Base-by-base conservation (phyloP, 2,797 vertebrate species). In the Hyperoplus lanceolatus region DNA sequence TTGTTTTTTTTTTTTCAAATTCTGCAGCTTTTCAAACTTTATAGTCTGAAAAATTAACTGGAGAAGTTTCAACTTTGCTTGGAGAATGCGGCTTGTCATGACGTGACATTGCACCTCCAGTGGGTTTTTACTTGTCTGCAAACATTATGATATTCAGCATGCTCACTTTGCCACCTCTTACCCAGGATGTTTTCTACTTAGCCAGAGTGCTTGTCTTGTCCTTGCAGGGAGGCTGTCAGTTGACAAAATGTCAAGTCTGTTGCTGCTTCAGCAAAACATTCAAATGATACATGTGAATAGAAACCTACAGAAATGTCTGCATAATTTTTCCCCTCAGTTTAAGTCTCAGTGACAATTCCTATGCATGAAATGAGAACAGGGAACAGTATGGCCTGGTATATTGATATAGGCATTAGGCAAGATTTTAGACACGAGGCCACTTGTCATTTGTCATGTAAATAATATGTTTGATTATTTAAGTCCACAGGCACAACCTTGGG, bases 21-120 rank as follows among this genome's bases (percentile, higher is more conserved):
- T 89, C 87, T 87, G 75, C 70, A 72, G 54, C 60, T 86, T 90
- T 87, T 82, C 73, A 87, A 79, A 89, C 84, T 87, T 87, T 83
- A 70, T 87, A 81, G 87, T 91, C 66, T 14, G 69, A 80, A 72
- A 89, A 72, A 89, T 86, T 82, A 78, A 73, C 21, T 0, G 63
- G 70, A 56, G 60, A 85, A 74, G 59, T 71, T 90, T 86, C 60
- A 70, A 68, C 67, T 89, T 90, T 78, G 53, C 76, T 75, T 9
- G 53, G 41, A 67, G 73, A 87, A 76, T 76, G 76, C 70, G 73
- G 60, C 76, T 82, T 89, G 88, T 85, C 87, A 82, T 36, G 69
- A 82, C 57, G 66, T 79, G 86, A 87, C 75, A 87, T 14, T 1
- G 21, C 71, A 62, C 82, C 76, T 81, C 29, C 77, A 67, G 77